These are phyloP conservation scores for Heliconius charithonia DNA, from an alignment of 2,888 invertebrate species.

Conservation along the genomic window DNA sequence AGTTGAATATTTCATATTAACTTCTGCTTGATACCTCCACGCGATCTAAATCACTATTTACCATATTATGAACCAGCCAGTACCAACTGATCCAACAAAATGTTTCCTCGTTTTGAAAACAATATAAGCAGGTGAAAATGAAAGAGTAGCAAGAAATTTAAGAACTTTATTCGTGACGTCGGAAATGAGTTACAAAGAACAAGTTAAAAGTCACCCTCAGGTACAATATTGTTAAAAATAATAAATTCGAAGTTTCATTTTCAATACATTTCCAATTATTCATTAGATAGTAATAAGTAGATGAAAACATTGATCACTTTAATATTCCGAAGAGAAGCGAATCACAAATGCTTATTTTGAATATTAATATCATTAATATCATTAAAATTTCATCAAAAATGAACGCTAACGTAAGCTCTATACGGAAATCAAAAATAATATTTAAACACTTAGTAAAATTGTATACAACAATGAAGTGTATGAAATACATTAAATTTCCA, in stretches of 20 bases:
- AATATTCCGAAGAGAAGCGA: conserved; percentile 26
- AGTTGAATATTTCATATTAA: too few relatives aligned
- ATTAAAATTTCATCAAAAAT: conserved; percentile 52
- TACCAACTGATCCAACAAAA: too few relatives aligned
- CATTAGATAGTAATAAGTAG: conserved; percentile 51
- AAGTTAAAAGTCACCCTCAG: conserved; percentile 46
- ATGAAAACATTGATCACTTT: conserved; percentile 40
- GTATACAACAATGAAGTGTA: conserved; percentile 54
- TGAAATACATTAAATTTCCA: conserved; percentile 52
- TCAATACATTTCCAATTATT: conserved; percentile 53
- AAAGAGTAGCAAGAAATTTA: conserved; percentile 51
- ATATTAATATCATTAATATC: conserved; percentile 31
- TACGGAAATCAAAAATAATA: conserved; percentile 50
- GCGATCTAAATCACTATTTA: too few relatives aligned
- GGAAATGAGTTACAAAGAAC: conserved; percentile 55
- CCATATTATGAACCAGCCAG: too few relatives aligned
- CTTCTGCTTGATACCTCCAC: too few relatives aligned
- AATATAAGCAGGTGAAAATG: conserved; percentile 38
- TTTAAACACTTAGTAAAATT: conserved; percentile 52
- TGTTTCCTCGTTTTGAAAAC: not conserved
- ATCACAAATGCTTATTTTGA: conserved; percentile 29
- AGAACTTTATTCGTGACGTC: conserved; percentile 63
- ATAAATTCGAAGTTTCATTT: conserved; percentile 61
- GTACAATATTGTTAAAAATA: conserved; percentile 55
- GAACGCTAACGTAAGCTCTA: conserved; percentile 39